Evolutionary conservation across 2,113 vertebrate genomes (phyloP).

Genomic region (Coptodon rendalli): DNA sequence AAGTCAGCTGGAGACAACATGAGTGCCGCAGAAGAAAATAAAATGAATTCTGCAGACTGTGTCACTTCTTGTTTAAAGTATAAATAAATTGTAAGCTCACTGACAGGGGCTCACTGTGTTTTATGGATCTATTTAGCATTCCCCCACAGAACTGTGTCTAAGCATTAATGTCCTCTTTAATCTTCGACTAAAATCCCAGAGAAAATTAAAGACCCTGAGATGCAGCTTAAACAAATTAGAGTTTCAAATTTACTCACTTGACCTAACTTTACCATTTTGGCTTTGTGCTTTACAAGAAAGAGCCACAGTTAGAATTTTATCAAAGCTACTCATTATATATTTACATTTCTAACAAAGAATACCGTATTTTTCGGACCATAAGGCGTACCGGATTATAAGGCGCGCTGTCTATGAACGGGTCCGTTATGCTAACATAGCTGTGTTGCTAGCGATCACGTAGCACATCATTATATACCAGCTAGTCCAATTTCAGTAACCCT

Average conservation of each 20-base stretch:
- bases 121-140: neutral
- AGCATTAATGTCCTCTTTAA: neutral
- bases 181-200: neutral
- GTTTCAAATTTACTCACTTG: neutral
- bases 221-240: neutral
- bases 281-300: neutral
- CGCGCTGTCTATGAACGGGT: rapidly evolving
- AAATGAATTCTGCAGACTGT: neutral
- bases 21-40: neutral
- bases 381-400: neutral
- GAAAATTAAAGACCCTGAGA: neutral
- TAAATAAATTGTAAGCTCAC: neutral
- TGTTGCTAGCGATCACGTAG: neutral
- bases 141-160: neutral
- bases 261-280: neutral
- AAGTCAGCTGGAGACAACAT: constrained; percentile 13
- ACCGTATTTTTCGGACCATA: neutral
- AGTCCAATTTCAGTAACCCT: neutral
- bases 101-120: neutral
- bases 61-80: neutral
- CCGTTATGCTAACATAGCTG: neutral
- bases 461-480: neutral
- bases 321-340: neutral
- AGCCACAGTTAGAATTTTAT: neutral
- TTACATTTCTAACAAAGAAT: neutral